Percentiles rank a stretch among this genome's conserved stretches.
These are phyloP conservation scores for Hirtodrosophila alboralis DNA, from an alignment of 2,888 invertebrate genomes.

Conservation along the genomic window DNA sequence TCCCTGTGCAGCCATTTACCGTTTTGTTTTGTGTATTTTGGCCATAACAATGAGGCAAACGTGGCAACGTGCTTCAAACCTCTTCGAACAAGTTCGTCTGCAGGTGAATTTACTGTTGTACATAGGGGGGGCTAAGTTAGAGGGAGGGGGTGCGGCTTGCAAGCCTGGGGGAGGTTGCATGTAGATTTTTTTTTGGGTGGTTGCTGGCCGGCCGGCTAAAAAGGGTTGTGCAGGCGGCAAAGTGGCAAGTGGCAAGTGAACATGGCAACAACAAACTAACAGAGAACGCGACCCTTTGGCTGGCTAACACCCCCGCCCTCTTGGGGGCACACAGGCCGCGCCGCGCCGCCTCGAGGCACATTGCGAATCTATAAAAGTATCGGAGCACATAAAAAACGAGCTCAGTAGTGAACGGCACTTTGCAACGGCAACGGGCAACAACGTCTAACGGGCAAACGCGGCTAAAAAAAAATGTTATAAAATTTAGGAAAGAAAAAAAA, in stretches of 20 bases:
- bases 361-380: slow-evolving; percentile 84
- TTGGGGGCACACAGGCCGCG: neutral
- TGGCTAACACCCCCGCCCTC: slow-evolving; percentile 10
- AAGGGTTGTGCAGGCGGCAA: slow-evolving; percentile 49
- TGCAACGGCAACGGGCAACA: slow-evolving; percentile 60
- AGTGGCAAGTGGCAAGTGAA: slow-evolving; percentile 29
- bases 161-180: slow-evolving; percentile 16
- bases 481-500: too few relatives aligned
- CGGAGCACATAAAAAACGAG: slow-evolving; percentile 82
- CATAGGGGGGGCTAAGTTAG: slow-evolving; percentile 1
- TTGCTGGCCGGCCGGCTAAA: slow-evolving; percentile 66
- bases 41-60: slow-evolving; percentile 53
- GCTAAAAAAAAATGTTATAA: slow-evolving; percentile 22
- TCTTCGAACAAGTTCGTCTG: slow-evolving; percentile 62
- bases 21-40: slow-evolving; percentile 42
- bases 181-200: slow-evolving; percentile 43
- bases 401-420: slow-evolving; percentile 84
- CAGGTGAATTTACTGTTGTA: slow-evolving; percentile 41
- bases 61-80: slow-evolving; percentile 75
- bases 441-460: slow-evolving; percentile 11
- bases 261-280: slow-evolving; percentile 29
- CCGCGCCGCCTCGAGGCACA: slow-evolving; percentile 62
- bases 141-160: too few relatives aligned
- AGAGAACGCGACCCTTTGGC: slow-evolving; percentile 35
- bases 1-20: slow-evolving; percentile 45